A percentile compares a stretch with the other conserved stretches of the same genome.
phyloP scores from a whole-genome alignment of 2,113 vertebrate genomes.

The Calonectris borealis region DNA sequence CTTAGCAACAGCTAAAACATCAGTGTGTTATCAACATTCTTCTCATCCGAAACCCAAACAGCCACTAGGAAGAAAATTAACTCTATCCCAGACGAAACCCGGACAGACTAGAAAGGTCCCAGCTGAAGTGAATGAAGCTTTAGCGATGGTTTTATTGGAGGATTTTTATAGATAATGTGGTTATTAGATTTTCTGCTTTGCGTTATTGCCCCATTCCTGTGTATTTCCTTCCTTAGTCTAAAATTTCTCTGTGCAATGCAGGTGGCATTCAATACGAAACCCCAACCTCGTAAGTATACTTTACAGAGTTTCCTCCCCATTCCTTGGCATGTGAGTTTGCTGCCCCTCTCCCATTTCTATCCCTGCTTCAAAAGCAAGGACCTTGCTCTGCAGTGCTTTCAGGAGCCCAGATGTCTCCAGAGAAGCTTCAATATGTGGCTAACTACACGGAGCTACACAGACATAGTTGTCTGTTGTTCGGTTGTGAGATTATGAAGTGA shows the following conservation, averaged over 20 bases:
- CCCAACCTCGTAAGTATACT: not conserved
- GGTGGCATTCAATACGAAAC: not conserved
- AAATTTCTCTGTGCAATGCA: not conserved
- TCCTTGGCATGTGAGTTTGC: not conserved
- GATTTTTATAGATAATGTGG: not conserved
- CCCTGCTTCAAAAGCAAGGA: not conserved
- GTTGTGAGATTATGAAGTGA: not conserved
- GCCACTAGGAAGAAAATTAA: too few species aligned
- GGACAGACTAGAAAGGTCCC: not conserved
- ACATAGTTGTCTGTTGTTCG: not conserved
- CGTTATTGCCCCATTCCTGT: not conserved
- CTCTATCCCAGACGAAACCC: too few species aligned
- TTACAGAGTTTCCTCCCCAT: not conserved
- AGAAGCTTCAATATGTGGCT: not conserved
- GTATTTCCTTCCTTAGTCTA: not conserved
- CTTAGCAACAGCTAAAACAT: too few species aligned
- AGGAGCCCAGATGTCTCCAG: not conserved
- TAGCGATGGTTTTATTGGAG: not conserved
- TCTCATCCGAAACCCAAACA: too few species aligned
- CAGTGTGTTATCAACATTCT: too few species aligned
- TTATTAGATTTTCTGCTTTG: not conserved
- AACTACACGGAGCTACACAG: not conserved
- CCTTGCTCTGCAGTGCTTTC: not conserved
- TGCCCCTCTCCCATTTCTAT: not conserved
- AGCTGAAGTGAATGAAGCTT: not conserved